These are phyloP conservation scores for Pyrgilauda ruficollis DNA, from an alignment of 2,113 vertebrate genomes.

Conservation along the genomic window DNA sequence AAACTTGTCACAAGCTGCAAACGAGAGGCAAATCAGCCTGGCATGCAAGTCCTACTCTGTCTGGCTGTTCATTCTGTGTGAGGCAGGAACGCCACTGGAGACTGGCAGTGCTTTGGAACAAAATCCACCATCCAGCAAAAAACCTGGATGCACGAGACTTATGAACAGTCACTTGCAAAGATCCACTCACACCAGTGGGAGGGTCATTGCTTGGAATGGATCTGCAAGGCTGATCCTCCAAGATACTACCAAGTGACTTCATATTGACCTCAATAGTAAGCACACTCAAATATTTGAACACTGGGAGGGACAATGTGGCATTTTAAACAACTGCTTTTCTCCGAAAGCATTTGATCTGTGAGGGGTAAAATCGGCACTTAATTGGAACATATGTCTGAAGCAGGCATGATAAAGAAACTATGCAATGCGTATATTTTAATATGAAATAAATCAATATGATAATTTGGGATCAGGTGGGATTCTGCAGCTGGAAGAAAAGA, in stretches of 20 bases:
- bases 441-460: slow-evolving; percentile 31
- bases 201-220: neutral
- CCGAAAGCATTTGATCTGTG: neutral
- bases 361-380: neutral
- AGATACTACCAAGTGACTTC: neutral
- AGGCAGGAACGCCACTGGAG: neutral
- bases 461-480: slow-evolving; percentile 42
- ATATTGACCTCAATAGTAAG: neutral
- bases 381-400: neutral
- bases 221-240: neutral
- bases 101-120: neutral
- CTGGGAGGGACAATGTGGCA: rapidly evolving
- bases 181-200: neutral
- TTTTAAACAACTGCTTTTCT: neutral
- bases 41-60: neutral
- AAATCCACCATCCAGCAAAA: neutral
- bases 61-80: neutral
- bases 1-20: neutral
- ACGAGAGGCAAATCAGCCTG: neutral
- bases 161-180: neutral
- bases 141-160: rapidly evolving
- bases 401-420: neutral
- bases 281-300: neutral
- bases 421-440: neutral
- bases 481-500: neutral